A percentile compares a stretch with the other conserved stretches of the same genome.
Conservation (phyloP, 37 sponge, comb jelly and placozoan genomes). For the Hexactinellida sp. region DNA sequence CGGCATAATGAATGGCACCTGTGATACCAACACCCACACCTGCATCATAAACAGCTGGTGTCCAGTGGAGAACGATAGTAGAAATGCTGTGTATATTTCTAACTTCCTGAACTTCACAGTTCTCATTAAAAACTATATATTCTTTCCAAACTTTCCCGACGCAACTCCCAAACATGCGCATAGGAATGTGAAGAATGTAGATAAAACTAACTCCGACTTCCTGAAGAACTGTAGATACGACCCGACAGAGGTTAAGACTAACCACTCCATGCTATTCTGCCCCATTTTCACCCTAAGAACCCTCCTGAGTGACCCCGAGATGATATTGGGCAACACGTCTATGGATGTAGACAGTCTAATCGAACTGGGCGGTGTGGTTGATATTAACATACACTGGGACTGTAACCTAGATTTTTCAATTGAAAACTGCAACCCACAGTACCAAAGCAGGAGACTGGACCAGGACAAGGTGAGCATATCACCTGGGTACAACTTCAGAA, state of each 20-base stretch:
- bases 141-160: background rate
- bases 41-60: constrained; percentile 22
- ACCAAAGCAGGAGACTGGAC: background rate
- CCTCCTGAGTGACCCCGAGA: background rate
- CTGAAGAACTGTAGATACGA: background rate
- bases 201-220: background rate
- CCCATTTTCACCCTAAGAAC: background rate
- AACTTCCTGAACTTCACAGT: constrained; percentile 3
- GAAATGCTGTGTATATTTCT: background rate
- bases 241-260: background rate
- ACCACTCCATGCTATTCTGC: background rate
- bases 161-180: background rate
- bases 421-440: background rate
- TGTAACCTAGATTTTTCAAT: constrained; percentile 17
- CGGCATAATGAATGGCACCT: constrained; percentile 15
- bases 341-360: background rate
- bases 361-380: background rate
- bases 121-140: background rate
- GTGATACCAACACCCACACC: constrained; percentile 16
- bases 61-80: constrained; percentile 21
- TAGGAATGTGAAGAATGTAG: background rate
- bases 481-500: background rate
- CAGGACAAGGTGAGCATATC: background rate
- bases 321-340: background rate
- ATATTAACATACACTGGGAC: background rate